Conservation (phyloP, 2,888 invertebrate genomes). For the Pristionchus japonicus region DNA sequence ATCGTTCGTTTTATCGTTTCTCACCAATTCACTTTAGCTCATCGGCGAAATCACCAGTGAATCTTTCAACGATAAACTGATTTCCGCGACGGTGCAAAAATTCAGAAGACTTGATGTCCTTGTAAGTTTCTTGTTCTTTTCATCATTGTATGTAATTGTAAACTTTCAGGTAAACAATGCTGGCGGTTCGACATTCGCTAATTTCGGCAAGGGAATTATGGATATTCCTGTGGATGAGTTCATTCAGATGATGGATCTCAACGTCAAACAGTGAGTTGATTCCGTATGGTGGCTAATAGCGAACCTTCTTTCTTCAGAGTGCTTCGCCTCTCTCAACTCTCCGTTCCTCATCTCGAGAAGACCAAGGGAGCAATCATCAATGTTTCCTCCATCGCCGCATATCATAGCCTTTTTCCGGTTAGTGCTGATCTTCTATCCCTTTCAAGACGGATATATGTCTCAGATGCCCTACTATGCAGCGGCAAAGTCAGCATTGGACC, state of each 20-base stretch:
- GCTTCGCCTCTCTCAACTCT: neutral
- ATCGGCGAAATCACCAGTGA: neutral
- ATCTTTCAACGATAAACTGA: neutral
- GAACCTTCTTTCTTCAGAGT: no score
- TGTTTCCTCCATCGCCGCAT: neutral
- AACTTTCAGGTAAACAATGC: neutral
- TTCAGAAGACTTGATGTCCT: neutral
- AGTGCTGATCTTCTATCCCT: neutral
- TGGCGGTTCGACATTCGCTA: neutral
- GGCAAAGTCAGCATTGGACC: neutral
- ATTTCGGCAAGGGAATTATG: neutral
- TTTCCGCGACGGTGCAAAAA: neutral
- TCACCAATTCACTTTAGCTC: neutral
- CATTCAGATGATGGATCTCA: neutral
- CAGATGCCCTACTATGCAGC: neutral
- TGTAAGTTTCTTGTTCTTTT: neutral
- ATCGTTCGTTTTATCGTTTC: no score
- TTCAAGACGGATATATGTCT: neutral
- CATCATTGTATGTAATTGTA: neutral
- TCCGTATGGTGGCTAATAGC: no score
- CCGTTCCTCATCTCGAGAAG: slow-evolving; percentile 33
- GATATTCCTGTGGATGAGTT: neutral
- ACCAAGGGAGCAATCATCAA: slow-evolving; percentile 24
- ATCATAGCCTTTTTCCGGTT: neutral
- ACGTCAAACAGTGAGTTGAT: neutral